Base-by-base conservation (phyloP, 2,888 invertebrate genomes). In the Dorcus parallelipipedus region DNA sequence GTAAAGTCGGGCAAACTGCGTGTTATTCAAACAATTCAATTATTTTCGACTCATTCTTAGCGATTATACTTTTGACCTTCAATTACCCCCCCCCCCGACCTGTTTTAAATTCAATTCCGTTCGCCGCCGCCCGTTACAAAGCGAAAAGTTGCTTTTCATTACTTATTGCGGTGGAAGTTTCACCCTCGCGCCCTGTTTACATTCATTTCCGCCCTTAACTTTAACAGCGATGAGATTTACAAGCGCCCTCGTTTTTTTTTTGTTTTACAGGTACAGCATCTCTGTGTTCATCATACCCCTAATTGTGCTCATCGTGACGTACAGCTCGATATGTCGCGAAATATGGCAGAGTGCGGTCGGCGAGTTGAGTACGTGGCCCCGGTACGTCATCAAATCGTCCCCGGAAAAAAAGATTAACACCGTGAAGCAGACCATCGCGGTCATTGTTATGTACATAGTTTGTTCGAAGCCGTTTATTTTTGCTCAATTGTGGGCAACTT, bases 401-500 rank as follows among this genome's bases (percentile, higher is more conserved):
- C 54, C 61, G 38, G 58, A 73, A 66, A 33, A 74, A 58, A 73
- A 84, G 73, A 82, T 86, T 68, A 85, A 85, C 73, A 85, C 86
- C 0, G 80, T 86, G 10, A 84, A 83, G 66, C 83, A 85, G 72
- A 86, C 85, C 6, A 78, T 86, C 38, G 82, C 82, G 2, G 85
- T 86, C 14, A 83, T 86, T 53, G 82, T 83, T 26, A 85, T 87
- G 72, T 89, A 89, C 74, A 82, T 87, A 43, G 75, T 85, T 49
- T 88, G 89, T 67, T 88, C 87, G 69, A 81, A 84, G 49, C 90
- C 90, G 1, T 90, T 86, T 71, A 86, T 86, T 64, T 78, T 83
- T 43, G 83, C 84, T n/a, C 83, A 85, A 71, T 77, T 87, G 42
- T 87, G 86, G 85, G 82, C 82, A 23, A 79, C 81, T 6, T 85